A percentile compares a stretch with the other conserved stretches of the same genome.
phyloP scores from a whole-genome alignment of 2,113 vertebrate genomes.

The Tyrannus savana region DNA sequence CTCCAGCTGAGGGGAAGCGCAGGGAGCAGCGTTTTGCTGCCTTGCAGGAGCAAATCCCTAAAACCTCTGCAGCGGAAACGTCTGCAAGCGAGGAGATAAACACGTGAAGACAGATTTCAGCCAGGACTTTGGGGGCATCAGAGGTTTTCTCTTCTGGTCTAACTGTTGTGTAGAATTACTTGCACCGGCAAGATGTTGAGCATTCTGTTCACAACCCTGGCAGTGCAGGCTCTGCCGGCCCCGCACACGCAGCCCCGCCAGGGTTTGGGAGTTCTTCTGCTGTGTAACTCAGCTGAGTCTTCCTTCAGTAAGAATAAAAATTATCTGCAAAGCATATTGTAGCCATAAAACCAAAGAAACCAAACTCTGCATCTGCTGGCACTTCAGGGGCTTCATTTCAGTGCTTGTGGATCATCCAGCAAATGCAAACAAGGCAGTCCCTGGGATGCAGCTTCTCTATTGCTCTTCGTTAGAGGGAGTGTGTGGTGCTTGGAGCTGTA shows the following conservation, averaged over 20 bases:
- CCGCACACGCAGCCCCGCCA: not conserved
- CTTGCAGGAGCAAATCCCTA: conserved; percentile 59
- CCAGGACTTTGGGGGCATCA: not conserved
- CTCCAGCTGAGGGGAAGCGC: conserved; percentile 1
- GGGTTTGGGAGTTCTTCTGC: not conserved
- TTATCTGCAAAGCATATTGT: not conserved
- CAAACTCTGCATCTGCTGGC: not conserved
- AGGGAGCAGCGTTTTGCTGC: conserved; percentile 55
- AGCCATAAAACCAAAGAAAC: conserved; percentile 11
- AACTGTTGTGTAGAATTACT: not conserved
- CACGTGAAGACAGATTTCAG: conserved; percentile 32
- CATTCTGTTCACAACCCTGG: not conserved
- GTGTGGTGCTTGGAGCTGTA: not conserved
- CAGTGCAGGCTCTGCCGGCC: not conserved
- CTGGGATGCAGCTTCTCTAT: not conserved
- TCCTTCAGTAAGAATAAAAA: conserved; percentile 14
- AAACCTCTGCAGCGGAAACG: conserved; percentile 49
- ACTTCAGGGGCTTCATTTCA: not conserved
- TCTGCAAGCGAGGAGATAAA: conserved; percentile 58
- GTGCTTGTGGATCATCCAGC: conserved; percentile 1
- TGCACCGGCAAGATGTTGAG: not conserved
- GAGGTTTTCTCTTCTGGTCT: conserved; percentile 5
- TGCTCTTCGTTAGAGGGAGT: not conserved
- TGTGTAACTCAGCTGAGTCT: not conserved
- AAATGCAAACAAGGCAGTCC: not conserved